Base-by-base conservation (phyloP, 2,797 vertebrate species). In the Malacoctenus gilli region DNA sequence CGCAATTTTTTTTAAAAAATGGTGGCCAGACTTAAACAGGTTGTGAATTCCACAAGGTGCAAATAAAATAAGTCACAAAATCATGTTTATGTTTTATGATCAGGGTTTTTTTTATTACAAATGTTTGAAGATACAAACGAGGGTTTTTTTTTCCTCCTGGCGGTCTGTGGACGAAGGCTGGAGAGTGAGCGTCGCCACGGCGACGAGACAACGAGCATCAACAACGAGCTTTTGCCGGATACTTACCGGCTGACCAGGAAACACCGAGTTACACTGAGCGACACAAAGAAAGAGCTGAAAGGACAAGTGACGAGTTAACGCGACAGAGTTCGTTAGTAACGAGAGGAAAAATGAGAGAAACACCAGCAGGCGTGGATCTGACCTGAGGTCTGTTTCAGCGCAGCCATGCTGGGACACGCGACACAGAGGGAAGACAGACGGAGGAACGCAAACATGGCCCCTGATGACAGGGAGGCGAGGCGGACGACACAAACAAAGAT, bases 101-200 rank as follows among this genome's bases (percentile, higher is more conserved):
- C 87, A 89, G 82, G 28, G 87, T 92, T 91, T 73, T 88, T 89
- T 90, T 86, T 86, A 72, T 93, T 92, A 86, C 92, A 91, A 86
- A 90, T 57, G 81, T 73, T 75, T 81, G 88, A 78, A 85, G 87
- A 89, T 86, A 90, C 87, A 91, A 81, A 89, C 78, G 86, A 83
- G 77, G 90, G 89, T 86, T 83, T 75, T 75, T 87, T 84, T 82
- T 84, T 93, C 92, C 90, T 89, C 91, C 84, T 87, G 90, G 90
- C 68, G 42, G 92, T 91, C 96, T 98, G 95, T 87, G 92, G 66
- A 94, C 79, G 93, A 90, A 96, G 91, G 88, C 93, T 94, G 75
- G 76, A 94, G 39, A 95, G 83, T 85, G 86, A 87, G 4, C 41
- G 51, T 65, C 67, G 74, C 4, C 18, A 76, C 52, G 81, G 59